Evolutionary conservation across 1,140 invertebrate species (phyloP), one percentile per base, ranked within the genome.

Genomic region (Drosophila willistoni): DNA sequence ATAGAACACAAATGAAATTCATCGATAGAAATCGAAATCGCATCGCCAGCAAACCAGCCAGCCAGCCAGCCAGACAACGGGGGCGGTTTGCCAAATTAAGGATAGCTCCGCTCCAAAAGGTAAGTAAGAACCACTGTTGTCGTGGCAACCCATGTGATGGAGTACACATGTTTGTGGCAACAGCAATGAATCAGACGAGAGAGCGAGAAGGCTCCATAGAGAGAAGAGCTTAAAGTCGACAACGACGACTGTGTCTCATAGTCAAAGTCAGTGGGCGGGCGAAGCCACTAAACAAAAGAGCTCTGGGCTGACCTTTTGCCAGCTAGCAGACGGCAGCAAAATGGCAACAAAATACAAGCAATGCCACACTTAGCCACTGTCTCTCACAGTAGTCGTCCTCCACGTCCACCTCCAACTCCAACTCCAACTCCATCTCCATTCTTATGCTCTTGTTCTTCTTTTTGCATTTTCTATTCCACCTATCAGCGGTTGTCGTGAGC

Each of bases 1-100:
- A 91, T 91, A 91, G 90, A 91, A 91, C 85, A 89, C 85, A 89
- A 89, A 89, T 89, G 85, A 89, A 89, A 89, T 90, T 81, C 85
- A 90, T 91, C 87, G 87, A 90, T 90, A 86, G 83, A 84, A 81
- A 87, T 87, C 77, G 89, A 89, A 84, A 90, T 83, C 79, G 71
- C 70, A 90, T 83, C 79, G 71, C 70, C 57, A 67, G 55, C 33
- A 64, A 74, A 5, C 12, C 36, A 39, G 36, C 9, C 17, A 47
- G 36, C 9, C 36, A 12, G 10, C 10, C 44, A 47, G 33, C 10
- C 44, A 51, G 36, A 51, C 44, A 22, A 75, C 67, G 78, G 82
- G 81, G 82, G 82, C 82, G 74, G 71, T 70, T 84, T 42, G 72
- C 80, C 79, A 83, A 87, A 87, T 83, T 84, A 74, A 87, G 56